Percentiles rank a stretch among this genome's conserved stretches.
These are phyloP conservation scores for Ophion costatus DNA, from an alignment of 2,888 invertebrate species.

Conservation along the genomic window DNA sequence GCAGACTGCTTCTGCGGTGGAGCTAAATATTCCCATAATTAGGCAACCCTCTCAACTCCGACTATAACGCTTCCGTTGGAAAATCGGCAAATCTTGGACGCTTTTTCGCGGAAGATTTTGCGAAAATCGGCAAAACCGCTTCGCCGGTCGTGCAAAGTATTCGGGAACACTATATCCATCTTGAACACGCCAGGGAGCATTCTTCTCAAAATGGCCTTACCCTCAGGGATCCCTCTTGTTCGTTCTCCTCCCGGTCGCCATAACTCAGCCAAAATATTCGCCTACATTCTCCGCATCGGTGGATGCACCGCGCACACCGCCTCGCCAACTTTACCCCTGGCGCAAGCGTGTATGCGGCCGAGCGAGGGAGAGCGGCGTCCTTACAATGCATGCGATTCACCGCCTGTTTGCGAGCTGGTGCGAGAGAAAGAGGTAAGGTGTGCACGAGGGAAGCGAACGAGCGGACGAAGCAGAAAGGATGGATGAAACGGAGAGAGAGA, in stretches of 20 bases:
- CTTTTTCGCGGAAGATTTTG: background rate
- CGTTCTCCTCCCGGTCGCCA: conserved; percentile 66
- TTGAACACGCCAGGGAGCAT: conserved; percentile 51
- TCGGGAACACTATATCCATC: conserved; percentile 54
- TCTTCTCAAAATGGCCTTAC: conserved; percentile 54
- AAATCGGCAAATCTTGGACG: background rate
- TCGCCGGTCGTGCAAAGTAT: conserved; percentile 47
- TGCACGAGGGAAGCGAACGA: conserved; percentile 61
- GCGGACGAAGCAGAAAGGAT: conserved; percentile 39
- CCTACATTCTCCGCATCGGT: conserved; percentile 76
- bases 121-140: conserved; percentile 23
- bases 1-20: background rate
- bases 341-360: conserved; percentile 63
- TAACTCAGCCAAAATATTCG: conserved; percentile 81
- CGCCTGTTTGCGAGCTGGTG: conserved; percentile 61
- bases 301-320: conserved; percentile 50
- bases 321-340: conserved; percentile 75
- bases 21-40: too few species aligned
- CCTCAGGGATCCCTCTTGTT: conserved; percentile 53
- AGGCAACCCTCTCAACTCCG: too few species aligned
- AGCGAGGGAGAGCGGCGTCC: conserved; percentile 64
- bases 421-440: conserved; percentile 57
- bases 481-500: conserved; percentile 49
- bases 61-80: too few species aligned
- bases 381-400: conserved; percentile 75